Base-by-base conservation (phyloP, 1,140 invertebrate species). In the Eriosoma lanigerum region DNA sequence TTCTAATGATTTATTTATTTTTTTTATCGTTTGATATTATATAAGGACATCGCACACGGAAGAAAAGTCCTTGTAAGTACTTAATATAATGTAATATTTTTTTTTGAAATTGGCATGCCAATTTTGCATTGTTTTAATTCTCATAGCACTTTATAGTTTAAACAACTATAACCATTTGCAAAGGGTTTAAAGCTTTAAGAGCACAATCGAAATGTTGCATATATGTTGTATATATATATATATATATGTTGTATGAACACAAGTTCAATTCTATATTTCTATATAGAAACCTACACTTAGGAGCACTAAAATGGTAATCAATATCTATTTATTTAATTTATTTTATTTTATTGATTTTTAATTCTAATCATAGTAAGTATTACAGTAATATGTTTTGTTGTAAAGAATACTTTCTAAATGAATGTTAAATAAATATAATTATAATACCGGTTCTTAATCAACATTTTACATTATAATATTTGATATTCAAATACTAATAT, bases 51-150 rank as follows among this genome's bases (percentile, higher is more conserved):
- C 75, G 17, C 75, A 78, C 9, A 56, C 60, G 75, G 75, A 78
- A 62, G 75, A 78, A 78, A 78, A 78, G 75, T 78, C 75, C 75
- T 78, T 78, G 75, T 78, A 62, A 78, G 75, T 78, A 78, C 75
- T 56, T 60, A 56, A 78, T 56, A 75, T n/a, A n/a, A n/a, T n/a
- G n/a, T n/a, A 24, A 58, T 38, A 21, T 29, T n/a, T n/a, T n/a
- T 76, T 24, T 21, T 60, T 75, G 29, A 38, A 56, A 78, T 62
- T 62, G 54, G 75, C 75, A 78, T 78, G 75, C 54, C 52, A 24
- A 76, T 76, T 75, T 58, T 58, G 72, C 32, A 73, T 68, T 38
- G 8, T 38, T 38, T 48, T 68, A 15, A 48, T 46, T 48, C 19
- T 52, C 13, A n/a, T 1, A 52, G 68, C 68, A 70, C 66, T 1